These are phyloP conservation scores for Priocnemis perturbator DNA, from an alignment of 2,888 invertebrate genomes.

Conservation along the genomic window DNA sequence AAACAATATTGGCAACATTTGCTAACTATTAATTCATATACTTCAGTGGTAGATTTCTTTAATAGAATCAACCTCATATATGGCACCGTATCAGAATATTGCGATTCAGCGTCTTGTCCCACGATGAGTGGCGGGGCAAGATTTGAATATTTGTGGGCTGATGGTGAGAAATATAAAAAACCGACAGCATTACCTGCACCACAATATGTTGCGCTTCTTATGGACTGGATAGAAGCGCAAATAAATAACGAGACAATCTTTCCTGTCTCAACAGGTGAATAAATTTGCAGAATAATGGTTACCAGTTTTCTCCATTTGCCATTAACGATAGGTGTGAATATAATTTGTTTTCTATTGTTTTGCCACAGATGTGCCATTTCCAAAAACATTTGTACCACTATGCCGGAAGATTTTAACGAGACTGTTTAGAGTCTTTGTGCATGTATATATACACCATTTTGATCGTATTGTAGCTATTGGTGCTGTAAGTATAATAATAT, in stretches of 20 bases:
- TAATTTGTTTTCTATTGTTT: slow-evolving; percentile 39
- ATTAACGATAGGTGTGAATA: background rate
- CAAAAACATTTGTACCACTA: slow-evolving; percentile 85
- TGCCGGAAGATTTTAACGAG: slow-evolving; percentile 93
- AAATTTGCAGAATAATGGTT: background rate
- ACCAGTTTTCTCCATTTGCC: too few species aligned
- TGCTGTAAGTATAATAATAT: slow-evolving; percentile 81
- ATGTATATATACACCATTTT: slow-evolving; percentile 96
- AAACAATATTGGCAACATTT: background rate
- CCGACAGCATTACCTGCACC: slow-evolving; percentile 89
- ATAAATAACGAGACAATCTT: slow-evolving; percentile 93
- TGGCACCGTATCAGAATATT: slow-evolving; percentile 91
- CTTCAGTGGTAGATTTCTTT: slow-evolving; percentile 93
- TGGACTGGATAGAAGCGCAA: slow-evolving; percentile 95
- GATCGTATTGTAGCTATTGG: slow-evolving; percentile 91
- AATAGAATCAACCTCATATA: slow-evolving; percentile 95
- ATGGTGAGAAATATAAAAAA: slow-evolving; percentile 85
- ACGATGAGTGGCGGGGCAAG: slow-evolving; percentile 93
- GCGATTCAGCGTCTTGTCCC: slow-evolving; percentile 89
- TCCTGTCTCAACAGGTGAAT: slow-evolving; percentile 84
- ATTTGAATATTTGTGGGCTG: slow-evolving; percentile 95
- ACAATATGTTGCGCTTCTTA: slow-evolving; percentile 87
- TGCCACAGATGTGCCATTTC: slow-evolving; percentile 87
- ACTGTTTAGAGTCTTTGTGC: slow-evolving; percentile 92
- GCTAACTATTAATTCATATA: slow-evolving; percentile 14